Percentiles rank a stretch among this genome's conserved stretches.
Conservation (phyloP, 2,113 vertebrate genomes). For the Arvicanthis niloticus region DNA sequence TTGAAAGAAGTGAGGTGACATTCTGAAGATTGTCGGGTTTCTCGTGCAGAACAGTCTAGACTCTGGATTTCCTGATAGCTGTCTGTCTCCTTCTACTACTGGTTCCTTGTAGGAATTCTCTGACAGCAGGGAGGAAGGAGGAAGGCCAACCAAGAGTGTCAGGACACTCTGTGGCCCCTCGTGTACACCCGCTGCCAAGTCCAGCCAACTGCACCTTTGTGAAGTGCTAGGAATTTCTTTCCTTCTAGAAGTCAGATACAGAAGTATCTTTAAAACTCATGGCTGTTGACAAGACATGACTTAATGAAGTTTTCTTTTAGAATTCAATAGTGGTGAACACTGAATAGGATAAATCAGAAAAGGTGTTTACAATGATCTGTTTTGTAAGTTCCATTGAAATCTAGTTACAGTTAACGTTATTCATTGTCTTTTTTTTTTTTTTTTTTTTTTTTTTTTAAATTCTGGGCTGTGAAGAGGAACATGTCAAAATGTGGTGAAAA, state of each 20-base stretch:
- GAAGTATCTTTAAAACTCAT: constrained; percentile 39
- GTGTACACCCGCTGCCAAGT: not conserved
- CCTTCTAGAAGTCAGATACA: not conserved
- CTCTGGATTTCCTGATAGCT: not conserved
- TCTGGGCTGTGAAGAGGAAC: constrained; percentile 58
- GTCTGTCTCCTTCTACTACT: not conserved
- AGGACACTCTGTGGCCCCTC: not conserved
- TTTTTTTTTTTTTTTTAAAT: not conserved
- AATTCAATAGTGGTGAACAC: constrained; percentile 4
- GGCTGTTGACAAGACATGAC: constrained; percentile 10
- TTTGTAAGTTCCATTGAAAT: constrained; percentile 51
- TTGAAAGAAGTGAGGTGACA: not conserved
- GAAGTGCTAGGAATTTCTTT: not conserved
- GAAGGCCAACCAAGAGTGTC: not conserved
- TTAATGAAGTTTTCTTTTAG: constrained; percentile 34
- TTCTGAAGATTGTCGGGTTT: not conserved
- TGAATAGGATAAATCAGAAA: constrained; percentile 62
- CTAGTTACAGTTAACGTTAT: constrained; percentile 42
- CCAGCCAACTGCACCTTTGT: not conserved
- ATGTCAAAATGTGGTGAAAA: constrained; percentile 69
- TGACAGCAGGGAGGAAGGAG: not conserved
- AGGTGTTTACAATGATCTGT: constrained; percentile 47
- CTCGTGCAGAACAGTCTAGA: not conserved
- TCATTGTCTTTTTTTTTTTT: constrained; percentile 33
- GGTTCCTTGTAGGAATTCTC: not conserved